Evolutionary conservation across 1,140 invertebrate species (phyloP).

Genomic region (Drosophila malerkotliana): DNA sequence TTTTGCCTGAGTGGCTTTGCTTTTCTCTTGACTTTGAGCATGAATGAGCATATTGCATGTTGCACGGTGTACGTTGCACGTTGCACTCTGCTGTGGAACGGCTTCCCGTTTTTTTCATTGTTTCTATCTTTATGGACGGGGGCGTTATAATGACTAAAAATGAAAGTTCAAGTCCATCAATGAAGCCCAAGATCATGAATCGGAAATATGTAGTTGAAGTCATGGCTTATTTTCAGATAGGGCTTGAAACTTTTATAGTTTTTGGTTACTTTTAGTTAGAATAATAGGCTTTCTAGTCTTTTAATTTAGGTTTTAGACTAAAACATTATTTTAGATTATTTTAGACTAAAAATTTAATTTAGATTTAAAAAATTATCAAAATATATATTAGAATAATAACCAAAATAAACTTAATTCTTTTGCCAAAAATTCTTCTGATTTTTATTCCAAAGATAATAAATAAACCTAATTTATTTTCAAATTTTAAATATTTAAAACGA

Average conservation of each 20-base stretch:
- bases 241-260: neutral
- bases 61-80: slow-evolving; percentile 21
- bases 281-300: neutral
- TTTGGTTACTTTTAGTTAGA: too few relatives aligned
- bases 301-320: too few relatives aligned
- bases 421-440: too few relatives aligned
- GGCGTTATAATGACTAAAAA: slow-evolving; percentile 46
- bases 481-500: too few relatives aligned
- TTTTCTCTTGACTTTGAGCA: slow-evolving; percentile 63
- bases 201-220: slow-evolving; percentile 1
- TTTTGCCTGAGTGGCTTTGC: slow-evolving; percentile 71
- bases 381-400: too few relatives aligned
- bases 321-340: too few relatives aligned
- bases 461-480: neutral
- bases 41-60: slow-evolving; percentile 61
- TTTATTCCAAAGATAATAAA: neutral
- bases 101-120: slow-evolving; percentile 35
- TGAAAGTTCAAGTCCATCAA: slow-evolving; percentile 43
- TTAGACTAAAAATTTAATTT: too few relatives aligned
- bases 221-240: neutral
- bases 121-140: slow-evolving; percentile 39
- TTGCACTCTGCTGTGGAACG: neutral
- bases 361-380: too few relatives aligned
- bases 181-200: slow-evolving; percentile 13
- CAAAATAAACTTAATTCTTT: too few relatives aligned